Conservation (phyloP, 2,113 vertebrate genomes). For the Podarcis cretensis region DNA sequence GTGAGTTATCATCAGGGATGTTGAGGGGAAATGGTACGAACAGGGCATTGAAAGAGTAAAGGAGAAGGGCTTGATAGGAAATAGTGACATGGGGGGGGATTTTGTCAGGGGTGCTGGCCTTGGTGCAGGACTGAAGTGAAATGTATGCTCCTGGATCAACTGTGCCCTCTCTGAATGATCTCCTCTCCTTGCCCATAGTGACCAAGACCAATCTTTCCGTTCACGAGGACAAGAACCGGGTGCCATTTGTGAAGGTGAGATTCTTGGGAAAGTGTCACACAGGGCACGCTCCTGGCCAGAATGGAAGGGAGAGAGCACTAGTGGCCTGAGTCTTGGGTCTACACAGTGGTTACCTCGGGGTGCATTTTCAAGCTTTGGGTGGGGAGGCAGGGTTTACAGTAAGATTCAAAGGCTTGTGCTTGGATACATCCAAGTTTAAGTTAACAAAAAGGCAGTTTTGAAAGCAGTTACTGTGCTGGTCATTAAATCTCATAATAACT, state of each 20-base stretch:
- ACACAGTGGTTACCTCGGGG: background rate
- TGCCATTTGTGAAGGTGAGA: constrained; percentile 95
- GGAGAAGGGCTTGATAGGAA: too few species aligned
- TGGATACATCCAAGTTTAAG: background rate
- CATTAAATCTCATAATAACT: background rate
- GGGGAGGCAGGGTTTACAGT: background rate
- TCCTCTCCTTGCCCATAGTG: constrained; percentile 75
- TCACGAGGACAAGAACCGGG: constrained; percentile 94
- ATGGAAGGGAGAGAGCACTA: background rate
- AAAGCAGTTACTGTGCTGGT: background rate
- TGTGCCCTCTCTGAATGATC: background rate
- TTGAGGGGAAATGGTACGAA: background rate
- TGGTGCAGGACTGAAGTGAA: background rate
- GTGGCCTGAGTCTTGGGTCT: background rate
- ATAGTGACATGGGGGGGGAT: background rate
- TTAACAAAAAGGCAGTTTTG: background rate
- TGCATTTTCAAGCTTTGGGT: background rate
- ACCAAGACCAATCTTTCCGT: constrained; percentile 94
- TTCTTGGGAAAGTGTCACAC: background rate
- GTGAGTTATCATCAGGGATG: constrained; percentile 71
- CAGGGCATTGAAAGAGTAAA: too few species aligned
- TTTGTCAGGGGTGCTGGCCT: background rate
- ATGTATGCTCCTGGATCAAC: background rate
- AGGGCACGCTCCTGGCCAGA: background rate
- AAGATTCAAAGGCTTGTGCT: background rate